Conservation (phyloP, 2,113 vertebrate species). For the Laticauda laticaudata region DNA sequence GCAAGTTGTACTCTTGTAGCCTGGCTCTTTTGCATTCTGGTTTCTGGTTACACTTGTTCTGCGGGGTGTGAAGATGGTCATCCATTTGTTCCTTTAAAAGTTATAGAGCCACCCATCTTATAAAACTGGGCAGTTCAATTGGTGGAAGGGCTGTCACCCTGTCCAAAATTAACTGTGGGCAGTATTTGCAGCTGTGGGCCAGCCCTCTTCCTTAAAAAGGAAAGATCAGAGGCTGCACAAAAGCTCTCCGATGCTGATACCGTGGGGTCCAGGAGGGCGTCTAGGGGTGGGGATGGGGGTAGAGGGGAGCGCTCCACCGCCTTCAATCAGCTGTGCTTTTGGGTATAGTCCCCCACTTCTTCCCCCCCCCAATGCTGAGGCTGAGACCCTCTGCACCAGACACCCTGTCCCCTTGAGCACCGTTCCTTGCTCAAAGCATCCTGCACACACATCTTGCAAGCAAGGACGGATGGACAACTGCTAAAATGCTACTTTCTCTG, state of each 20-base stretch:
- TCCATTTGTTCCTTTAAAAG: background rate
- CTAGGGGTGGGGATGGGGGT: background rate
- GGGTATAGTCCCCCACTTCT: fast-evolving
- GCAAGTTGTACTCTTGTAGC: background rate
- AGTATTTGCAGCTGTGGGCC: background rate
- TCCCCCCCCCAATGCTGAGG: background rate
- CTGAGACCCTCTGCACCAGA: background rate
- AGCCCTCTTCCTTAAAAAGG: background rate
- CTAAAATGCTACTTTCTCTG: background rate
- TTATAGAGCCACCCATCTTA: background rate
- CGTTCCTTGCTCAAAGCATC: background rate
- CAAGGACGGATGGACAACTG: background rate
- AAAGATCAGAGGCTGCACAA: background rate
- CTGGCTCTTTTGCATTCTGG: background rate
- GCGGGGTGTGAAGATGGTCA: background rate
- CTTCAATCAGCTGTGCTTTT: background rate
- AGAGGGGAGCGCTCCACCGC: background rate
- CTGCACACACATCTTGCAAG: background rate
- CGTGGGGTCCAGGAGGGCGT: background rate
- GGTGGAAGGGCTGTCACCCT: background rate
- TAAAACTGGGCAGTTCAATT: background rate
- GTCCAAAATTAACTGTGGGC: background rate
- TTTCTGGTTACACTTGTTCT: fast-evolving
- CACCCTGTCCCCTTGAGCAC: background rate
- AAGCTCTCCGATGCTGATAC: background rate